Base-by-base conservation (phyloP, 2,113 vertebrate genomes). In the Oxyruncus cristatus region DNA sequence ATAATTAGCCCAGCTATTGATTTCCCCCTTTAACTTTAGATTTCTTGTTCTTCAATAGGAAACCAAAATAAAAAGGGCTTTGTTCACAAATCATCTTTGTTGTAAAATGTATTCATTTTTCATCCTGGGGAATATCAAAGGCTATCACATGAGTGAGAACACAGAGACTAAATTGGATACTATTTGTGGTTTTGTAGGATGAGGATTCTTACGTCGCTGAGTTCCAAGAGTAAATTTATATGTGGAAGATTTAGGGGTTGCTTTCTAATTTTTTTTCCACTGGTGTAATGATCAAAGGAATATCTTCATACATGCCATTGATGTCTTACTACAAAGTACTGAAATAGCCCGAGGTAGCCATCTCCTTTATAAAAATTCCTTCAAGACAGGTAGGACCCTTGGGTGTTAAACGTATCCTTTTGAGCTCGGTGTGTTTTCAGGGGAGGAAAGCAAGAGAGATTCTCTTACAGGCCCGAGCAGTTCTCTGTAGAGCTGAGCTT, bases 281-380 rank as follows among this genome's bases (percentile, higher is more conserved):
- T 85, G 88, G 71, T 93, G 92, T 93, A 85, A 56, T 89, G 92
- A 94, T 97, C 95, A 97, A 97, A 98, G 97, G 93, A 90, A 78
- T 97, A 41, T 90, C 90, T 96, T 72, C 71, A 22, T 75, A 88
- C 91, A 77, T 92, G 56, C 91, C 90, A 85, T 80, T 97, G 97
- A 96, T 95, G 92, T 96, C 97, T 94, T 94, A 88, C 91, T 96
- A 94, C 91, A 89, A 92, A 98, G 89, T 89, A 92, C 94, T 94
- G 91, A 81, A 66, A 80, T 89, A 97, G 90, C 95, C 96, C 6
- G 63, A 84, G 73, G 93, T 95, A 92, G 95, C 93, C 78, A 71
- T 93, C 87, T 88, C 90, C 66, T 90, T 93, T 68, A 53, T 92
- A 78, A 92, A 95, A 94, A 97, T 93, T 94, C 96, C 86, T 96